Evolutionary conservation across 2,113 vertebrate species (phyloP).

Genomic region (Diadophis punctatus): DNA sequence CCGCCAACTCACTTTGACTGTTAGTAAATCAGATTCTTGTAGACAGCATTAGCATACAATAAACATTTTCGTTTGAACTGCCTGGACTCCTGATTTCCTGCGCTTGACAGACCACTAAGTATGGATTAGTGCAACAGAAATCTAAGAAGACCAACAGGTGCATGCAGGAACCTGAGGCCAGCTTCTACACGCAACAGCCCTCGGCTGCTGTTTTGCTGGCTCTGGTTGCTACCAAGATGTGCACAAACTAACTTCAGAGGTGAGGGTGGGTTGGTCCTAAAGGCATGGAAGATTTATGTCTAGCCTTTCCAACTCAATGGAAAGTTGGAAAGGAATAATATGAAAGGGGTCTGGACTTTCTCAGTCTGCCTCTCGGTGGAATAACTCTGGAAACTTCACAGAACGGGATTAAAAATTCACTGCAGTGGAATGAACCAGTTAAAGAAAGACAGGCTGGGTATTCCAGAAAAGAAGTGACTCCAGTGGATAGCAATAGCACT

Average conservation of each 20-base stretch:
- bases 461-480: neutral
- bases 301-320: neutral
- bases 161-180: neutral
- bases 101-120: neutral
- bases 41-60: neutral
- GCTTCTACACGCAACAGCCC: neutral
- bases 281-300: neutral
- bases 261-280: neutral
- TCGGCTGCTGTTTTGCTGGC: neutral
- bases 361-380: neutral
- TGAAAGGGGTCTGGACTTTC: neutral
- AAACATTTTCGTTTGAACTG: neutral
- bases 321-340: neutral
- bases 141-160: neutral
- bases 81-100: neutral
- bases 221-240: neutral
- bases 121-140: neutral
- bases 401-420: neutral
- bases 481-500: neutral
- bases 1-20: neutral
- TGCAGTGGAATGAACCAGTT: neutral
- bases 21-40: neutral
- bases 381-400: neutral
- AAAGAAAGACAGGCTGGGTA: neutral
- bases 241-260: neutral